Base-by-base conservation (phyloP, 2,797 vertebrate genomes). In the Bucorvus abyssinicus region DNA sequence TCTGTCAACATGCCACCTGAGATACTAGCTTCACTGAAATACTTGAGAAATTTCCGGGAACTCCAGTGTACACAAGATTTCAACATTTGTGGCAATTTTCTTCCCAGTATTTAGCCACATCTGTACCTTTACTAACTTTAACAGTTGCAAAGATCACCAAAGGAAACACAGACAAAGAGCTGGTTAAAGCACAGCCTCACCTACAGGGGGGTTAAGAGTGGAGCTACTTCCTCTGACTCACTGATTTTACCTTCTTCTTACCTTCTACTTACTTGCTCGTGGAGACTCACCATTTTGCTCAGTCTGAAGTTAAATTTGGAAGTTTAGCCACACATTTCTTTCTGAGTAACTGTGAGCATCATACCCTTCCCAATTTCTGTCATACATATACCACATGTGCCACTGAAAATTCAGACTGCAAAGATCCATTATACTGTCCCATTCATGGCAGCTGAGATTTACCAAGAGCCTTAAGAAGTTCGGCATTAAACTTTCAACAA, bases 401-500 rank as follows among this genome's bases (percentile, higher is more conserved):
- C 60, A 75, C 1, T 61, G 64, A 74, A 90, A 94, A 87, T 68
- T 83, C 60, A 93, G 32, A 40, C 27, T 17, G 34, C 26, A 57
- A 70, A 91, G 59, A 79, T 86, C 59, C n/a, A 87, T 82, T 86
- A 84, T 26, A 47, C 36, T 64, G 45, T 73, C 83, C 80, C 3
- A 18, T 74, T 68, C 40, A 23, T 49, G 77, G 60, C 30, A 89
- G 65, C 24, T 57, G 57, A 90, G 30, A 94, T 85, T 74, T 84
- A 80, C 84, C 56, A 89, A 75, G 42, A 82, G 12, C 56, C 84
- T 75, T 53, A 90, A 63, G 59, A 69, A 88, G 29, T 52, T 70
- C 68, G 75, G 68, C 77, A 71, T 75, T 80, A 90, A 89, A 84
- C 69, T 75, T 38, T n/a, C 91, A 89, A 79, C 23, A 91, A 87